phyloP scores from a whole-genome alignment of 1,140 invertebrate species.

The Calosoma granatense region DNA sequence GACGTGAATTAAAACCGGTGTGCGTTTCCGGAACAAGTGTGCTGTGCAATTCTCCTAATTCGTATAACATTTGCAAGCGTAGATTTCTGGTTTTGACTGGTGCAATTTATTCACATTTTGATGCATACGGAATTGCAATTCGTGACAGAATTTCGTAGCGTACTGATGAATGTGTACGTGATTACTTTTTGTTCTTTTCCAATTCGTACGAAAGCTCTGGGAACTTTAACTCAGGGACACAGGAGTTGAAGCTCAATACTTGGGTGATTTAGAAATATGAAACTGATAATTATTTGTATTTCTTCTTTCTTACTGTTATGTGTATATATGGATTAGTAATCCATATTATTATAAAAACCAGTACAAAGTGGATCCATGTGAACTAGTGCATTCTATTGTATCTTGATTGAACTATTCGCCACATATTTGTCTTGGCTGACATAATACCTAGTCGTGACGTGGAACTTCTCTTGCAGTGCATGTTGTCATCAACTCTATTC shows the following conservation, averaged over 20 bases:
- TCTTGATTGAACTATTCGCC: not conserved
- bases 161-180: not conserved
- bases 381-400: too few species aligned
- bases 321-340: too few species aligned
- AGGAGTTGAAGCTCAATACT: not conserved
- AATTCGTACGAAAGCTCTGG: too few species aligned
- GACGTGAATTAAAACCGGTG: not conserved
- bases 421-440: constrained; percentile 1
- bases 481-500: constrained; percentile 5
- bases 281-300: too few species aligned
- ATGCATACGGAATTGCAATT: constrained; percentile 5
- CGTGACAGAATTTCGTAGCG: not conserved
- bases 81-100: not conserved
- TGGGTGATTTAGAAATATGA: too few species aligned
- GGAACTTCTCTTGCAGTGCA: not conserved
- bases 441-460: not conserved
- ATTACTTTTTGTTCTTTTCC: too few species aligned
- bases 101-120: constrained; percentile 4
- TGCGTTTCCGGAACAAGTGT: not conserved
- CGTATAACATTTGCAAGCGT: not conserved
- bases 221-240: too few species aligned
- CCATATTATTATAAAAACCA: too few species aligned
- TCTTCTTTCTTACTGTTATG: too few species aligned
- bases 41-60: not conserved
- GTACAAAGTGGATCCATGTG: too few species aligned